Conservation (phyloP, 2,888 invertebrate species). For the Hedya salicella region DNA sequence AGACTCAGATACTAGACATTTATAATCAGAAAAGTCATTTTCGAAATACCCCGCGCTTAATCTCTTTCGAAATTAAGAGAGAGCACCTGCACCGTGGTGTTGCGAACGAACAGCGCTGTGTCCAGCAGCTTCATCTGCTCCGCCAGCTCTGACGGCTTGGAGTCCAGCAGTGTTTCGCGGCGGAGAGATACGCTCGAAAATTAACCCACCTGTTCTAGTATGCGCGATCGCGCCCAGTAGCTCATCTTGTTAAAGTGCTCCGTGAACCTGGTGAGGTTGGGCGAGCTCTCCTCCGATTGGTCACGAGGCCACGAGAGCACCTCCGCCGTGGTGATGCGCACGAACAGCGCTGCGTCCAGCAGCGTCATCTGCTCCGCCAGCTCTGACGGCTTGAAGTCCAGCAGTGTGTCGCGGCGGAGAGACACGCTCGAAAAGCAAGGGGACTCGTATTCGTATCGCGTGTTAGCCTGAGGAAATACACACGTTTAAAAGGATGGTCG, state of each 20-base stretch:
- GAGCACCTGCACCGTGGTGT: no score
- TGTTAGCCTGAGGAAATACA: conserved; percentile 63
- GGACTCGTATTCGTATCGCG: conserved; percentile 75
- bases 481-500: conserved; percentile 5
- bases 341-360: conserved; percentile 97
- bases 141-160: no score
- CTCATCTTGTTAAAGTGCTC: conserved; percentile 99
- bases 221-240: conserved; percentile 98
- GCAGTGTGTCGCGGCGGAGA: conserved; percentile 85
- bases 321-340: conserved; percentile 98
- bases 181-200: no score
- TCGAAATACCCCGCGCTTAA: no score
- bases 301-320: conserved; percentile 98
- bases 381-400: conserved; percentile 97
- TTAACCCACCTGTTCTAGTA: conserved; percentile 89
- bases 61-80: no score
- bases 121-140: no score
- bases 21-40: no score
- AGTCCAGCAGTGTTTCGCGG: no score
- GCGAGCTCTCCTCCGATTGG: conserved; percentile 98
- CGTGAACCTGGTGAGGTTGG: conserved; percentile 98
- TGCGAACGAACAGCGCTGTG: no score
- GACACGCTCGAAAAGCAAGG: conserved; percentile 77
- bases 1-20: no score
- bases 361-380: conserved; percentile 99